Percentiles rank a stretch among this genome's conserved stretches.
Conservation (phyloP, 1,140 invertebrate genomes). For the Drosophila bifasciata region DNA sequence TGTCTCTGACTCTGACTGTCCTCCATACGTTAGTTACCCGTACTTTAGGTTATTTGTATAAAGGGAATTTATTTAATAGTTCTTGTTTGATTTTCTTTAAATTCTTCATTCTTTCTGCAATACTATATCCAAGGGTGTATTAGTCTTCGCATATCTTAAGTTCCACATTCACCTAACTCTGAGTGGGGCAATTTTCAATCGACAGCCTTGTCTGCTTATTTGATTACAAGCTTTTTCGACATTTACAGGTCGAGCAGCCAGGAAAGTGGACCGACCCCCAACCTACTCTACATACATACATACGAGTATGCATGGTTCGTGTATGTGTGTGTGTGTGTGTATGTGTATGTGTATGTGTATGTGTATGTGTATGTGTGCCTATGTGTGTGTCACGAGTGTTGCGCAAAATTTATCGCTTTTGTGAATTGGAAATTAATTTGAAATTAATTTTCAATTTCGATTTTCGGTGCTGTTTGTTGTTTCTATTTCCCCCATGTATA, state of each 20-base stretch:
- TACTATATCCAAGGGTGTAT: too few species aligned
- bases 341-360: constrained; percentile 40
- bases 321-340: not conserved
- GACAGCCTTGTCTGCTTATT: constrained; percentile 55
- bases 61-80: not conserved
- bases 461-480: constrained; percentile 46
- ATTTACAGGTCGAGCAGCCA: constrained; percentile 43
- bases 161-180: not conserved
- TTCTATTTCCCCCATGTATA: too few species aligned
- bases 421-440: constrained; percentile 77
- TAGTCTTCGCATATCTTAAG: not conserved
- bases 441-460: constrained; percentile 80
- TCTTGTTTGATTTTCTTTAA: rapidly evolving
- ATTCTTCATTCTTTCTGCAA: too few species aligned
- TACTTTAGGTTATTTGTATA: not conserved
- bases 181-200: constrained; percentile 36
- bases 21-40: not conserved
- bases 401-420: constrained; percentile 71
- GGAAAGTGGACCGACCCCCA: not conserved
- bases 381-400: constrained; percentile 66
- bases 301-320: constrained; percentile 8
- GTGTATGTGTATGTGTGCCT: too few species aligned
- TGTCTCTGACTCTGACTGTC: not conserved
- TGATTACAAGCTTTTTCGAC: constrained; percentile 53
- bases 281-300: not conserved